Percentiles rank a stretch among this genome's conserved stretches.
Conservation (phyloP, 1,140 invertebrate genomes). For the Subanguina moxae region DNA sequence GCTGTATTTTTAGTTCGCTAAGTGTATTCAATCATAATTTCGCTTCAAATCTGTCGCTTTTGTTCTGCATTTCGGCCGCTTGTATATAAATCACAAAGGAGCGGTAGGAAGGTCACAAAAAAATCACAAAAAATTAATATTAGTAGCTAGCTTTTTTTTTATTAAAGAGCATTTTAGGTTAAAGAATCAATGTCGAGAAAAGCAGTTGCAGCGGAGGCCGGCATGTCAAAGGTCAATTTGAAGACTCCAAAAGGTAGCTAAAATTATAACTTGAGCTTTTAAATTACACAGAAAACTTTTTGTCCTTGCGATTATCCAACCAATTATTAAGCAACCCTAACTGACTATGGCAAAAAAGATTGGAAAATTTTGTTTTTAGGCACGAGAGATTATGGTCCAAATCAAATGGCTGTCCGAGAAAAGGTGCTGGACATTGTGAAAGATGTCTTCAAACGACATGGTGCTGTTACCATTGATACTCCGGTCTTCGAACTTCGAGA, state of each 20-base stretch:
- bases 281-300: background rate
- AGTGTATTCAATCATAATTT: too few relatives aligned
- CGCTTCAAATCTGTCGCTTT: too few relatives aligned
- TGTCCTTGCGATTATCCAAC: background rate
- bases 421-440: slow-evolving; percentile 83
- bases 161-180: background rate
- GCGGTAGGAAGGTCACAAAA: background rate
- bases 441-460: slow-evolving; percentile 87
- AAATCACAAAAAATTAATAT: too few relatives aligned
- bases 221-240: background rate
- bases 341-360: background rate
- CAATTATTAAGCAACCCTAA: background rate
- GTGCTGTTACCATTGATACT: slow-evolving; percentile 97
- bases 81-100: background rate
- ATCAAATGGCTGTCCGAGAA: slow-evolving; percentile 87
- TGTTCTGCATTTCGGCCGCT: too few relatives aligned
- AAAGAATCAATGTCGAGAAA: background rate
- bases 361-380: slow-evolving; percentile 66
- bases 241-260: background rate
- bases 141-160: background rate
- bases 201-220: background rate
- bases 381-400: slow-evolving; percentile 86
- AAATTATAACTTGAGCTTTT: background rate
- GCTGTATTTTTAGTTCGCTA: too few relatives aligned
- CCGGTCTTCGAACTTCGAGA: slow-evolving; percentile 97